Percentiles rank a stretch among this genome's conserved stretches.
Conservation (phyloP, 2,888 invertebrate species). For the Drymonia ruficornis region DNA sequence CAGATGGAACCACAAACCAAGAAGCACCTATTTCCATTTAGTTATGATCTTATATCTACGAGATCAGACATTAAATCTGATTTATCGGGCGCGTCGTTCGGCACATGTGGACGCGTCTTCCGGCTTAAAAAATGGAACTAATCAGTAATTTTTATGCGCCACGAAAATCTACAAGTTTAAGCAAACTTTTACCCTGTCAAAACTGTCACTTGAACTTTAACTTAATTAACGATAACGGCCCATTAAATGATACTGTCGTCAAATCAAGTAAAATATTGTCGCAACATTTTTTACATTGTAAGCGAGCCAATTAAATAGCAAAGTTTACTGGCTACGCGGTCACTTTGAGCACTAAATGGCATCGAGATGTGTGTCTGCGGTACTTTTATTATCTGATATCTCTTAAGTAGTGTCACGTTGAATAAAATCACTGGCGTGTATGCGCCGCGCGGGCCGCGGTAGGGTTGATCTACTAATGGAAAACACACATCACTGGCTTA, state of each 20-base stretch:
- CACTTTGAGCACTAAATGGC: conserved; percentile 63
- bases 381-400: conserved; percentile 68
- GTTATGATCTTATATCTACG: too few relatives aligned
- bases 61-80: too few relatives aligned
- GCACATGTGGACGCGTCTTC: too few relatives aligned
- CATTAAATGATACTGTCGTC: conserved; percentile 35
- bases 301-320: conserved; percentile 66
- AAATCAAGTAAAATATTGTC: conserved; percentile 28
- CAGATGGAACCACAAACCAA: too few relatives aligned
- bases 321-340: conserved; percentile 43
- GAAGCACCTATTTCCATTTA: too few relatives aligned
- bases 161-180: not conserved
- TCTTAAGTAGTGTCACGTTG: conserved; percentile 74
- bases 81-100: too few relatives aligned
- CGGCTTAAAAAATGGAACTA: too few relatives aligned
- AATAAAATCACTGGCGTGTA: conserved; percentile 65
- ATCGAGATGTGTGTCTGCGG: conserved; percentile 65
- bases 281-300: conserved; percentile 39
- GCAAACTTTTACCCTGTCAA: not conserved
- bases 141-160: not conserved
- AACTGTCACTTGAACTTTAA: not conserved
- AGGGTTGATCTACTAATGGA: conserved; percentile 62
- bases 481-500: not conserved
- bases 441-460: conserved; percentile 46
- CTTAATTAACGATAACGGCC: not conserved